Base-by-base conservation (phyloP, 2,888 invertebrate genomes). In the Meta bourneti region DNA sequence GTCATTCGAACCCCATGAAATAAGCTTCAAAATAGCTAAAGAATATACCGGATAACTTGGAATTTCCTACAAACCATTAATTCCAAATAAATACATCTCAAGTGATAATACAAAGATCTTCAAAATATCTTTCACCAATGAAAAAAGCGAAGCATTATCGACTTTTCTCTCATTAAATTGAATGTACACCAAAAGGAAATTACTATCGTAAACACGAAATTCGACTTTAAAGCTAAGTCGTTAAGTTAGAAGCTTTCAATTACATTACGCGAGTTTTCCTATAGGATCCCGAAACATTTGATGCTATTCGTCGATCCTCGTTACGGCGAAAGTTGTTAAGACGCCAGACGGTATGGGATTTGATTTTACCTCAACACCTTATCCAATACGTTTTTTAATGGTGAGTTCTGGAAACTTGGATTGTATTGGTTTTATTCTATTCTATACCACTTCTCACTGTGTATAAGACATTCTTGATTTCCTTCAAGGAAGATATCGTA, bases 121-220 rank as follows among this genome's bases (percentile, higher is more conserved):
- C 34, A 34, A 34, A 34, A 34, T 34, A 34, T 34, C 1, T 34
- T 34, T 34, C 34, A 34, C 34, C 34, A 34, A 34, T 34, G 34
- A 61, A 61, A 61, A 61, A 8, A 11, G 61, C 4, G 13, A 61
- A 9, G 9, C 13, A 61, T 61, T 16, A 61, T 61, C 61, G 61
- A 61, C 61, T 61, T 52, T 34, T 19, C 61, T 34, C 61, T 79
- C 79, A 79, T 79, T 79, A 79, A 79, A 79, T 20, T 20, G 13
- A 34, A 54, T 79, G 61, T 79, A 54, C 52, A 54, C 54, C 54
- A 34, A 34, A 34, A 61, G 79, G 54, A 79, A 79, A 79, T 79
- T 79, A 79, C 79, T 54, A 79, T 79, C 79, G 79, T 79, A 79
- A 79, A 79, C 79, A 79, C 79, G 79, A 61, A 79, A 79, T 79